Conservation (phyloP, 2,888 invertebrate species). For the Pristionchus japonicus region DNA sequence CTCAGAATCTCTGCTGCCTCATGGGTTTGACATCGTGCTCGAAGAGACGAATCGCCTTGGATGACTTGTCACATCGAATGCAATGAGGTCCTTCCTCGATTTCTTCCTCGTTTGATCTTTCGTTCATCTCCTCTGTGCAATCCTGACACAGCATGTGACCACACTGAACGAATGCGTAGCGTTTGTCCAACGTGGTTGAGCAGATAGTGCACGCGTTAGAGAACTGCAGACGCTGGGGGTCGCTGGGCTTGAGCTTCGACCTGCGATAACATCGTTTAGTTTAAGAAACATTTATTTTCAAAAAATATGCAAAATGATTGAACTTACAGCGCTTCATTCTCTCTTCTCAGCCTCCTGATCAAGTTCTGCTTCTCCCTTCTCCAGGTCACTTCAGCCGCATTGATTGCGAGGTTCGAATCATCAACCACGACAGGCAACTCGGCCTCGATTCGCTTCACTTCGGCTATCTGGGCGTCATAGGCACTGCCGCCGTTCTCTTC, state of each 20-base stretch:
- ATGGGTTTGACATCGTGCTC: neutral
- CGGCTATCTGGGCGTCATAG: neutral
- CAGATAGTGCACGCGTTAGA: too few relatives aligned
- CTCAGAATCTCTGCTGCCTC: neutral
- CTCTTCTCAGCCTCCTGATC: neutral
- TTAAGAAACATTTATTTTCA: too few relatives aligned
- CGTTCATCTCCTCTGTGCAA: neutral
- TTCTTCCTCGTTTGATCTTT: too few relatives aligned
- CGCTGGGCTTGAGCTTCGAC: neutral
- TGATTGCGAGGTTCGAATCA: neutral
- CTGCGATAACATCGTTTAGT: neutral
- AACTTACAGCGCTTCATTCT: neutral
- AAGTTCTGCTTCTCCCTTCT: neutral
- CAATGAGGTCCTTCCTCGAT: neutral
- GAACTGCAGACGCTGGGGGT: neutral
- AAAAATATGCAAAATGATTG: neutral
- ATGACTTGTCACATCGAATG: neutral
- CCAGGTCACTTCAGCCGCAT: neutral
- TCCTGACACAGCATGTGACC: neutral
- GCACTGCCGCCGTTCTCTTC: neutral
- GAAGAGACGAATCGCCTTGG: neutral
- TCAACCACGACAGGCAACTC: neutral
- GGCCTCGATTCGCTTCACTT: neutral
- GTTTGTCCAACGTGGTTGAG: too few relatives aligned
- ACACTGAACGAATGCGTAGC: neutral